Percentiles rank a stretch among this genome's conserved stretches.
phyloP scores from a whole-genome alignment of 2,113 vertebrate genomes.

The Sylvietta virens region DNA sequence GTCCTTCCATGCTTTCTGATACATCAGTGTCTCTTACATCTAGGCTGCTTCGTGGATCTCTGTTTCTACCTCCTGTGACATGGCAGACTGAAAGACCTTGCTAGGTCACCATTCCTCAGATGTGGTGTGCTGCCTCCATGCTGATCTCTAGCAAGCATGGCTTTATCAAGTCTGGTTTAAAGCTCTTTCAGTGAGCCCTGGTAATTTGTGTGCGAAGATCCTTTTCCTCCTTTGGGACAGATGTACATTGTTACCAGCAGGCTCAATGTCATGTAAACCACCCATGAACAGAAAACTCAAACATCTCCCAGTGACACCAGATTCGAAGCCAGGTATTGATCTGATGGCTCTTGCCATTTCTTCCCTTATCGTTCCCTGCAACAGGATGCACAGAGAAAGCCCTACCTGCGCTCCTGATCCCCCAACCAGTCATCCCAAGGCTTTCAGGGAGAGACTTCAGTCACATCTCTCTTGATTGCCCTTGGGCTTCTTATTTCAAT shows the following conservation, averaged over 20 bases:
- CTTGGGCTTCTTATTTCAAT: not conserved
- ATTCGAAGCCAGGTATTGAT: not conserved
- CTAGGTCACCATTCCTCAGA: not conserved
- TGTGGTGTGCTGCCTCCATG: not conserved
- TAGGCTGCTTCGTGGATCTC: not conserved
- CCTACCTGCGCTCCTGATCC: not conserved
- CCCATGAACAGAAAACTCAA: not conserved
- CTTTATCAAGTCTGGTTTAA: not conserved
- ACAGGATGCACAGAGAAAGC: not conserved
- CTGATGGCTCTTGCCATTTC: not conserved
- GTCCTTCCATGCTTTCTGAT: not conserved
- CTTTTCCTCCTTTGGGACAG: not conserved
- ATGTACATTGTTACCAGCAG: not conserved
- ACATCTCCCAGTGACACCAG: not conserved
- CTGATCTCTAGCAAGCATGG: not conserved
- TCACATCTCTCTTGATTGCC: not conserved
- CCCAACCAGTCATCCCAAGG: not conserved
- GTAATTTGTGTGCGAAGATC: not conserved
- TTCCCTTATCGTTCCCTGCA: not conserved
- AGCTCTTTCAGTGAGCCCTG: not conserved
- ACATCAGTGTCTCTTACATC: not conserved
- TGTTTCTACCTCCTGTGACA: not conserved
- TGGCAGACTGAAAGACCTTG: not conserved
- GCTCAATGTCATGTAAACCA: not conserved
- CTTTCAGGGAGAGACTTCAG: not conserved